Evolutionary conservation across 53 echinoderm and acorn worm genomes (phyloP).

Genomic region (Henricia sp.): DNA sequence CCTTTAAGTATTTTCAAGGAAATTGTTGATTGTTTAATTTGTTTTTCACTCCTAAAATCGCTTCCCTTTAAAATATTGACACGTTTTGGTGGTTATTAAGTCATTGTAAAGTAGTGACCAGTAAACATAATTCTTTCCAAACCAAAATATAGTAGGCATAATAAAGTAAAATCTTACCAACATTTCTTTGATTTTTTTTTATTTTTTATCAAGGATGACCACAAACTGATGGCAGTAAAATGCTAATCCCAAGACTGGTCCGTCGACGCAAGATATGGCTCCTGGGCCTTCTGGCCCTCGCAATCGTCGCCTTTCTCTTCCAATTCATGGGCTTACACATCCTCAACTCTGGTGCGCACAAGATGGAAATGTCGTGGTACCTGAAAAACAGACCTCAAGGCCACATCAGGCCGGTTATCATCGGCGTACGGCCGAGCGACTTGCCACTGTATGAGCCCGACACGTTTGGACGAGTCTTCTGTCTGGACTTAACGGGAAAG

Average conservation of each 20-base stretch:
- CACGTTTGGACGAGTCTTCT: conserved; percentile 62
- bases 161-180: no score
- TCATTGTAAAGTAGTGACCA: no score
- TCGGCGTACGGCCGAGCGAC: conserved; percentile 75
- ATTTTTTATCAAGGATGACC: neutral
- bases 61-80: no score
- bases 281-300: conserved; percentile 25
- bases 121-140: no score
- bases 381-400: neutral
- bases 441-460: conserved; percentile 64
- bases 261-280: conserved; percentile 56
- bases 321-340: conserved; percentile 51
- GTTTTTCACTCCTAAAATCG: no score
- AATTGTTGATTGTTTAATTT: no score
- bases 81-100: no score
- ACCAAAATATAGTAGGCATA: no score
- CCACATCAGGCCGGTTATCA: conserved; percentile 10
- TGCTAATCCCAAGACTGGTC: neutral
- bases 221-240: neutral
- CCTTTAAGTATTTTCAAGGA: no score
- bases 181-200: no score
- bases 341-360: conserved; percentile 8
- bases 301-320: conserved; percentile 35
- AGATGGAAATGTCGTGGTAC: conserved; percentile 8
- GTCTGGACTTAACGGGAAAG: conserved; percentile 57